Percentiles rank a stretch among this genome's conserved stretches.
Evolutionary conservation across 1,140 invertebrate species (phyloP).

Genomic region (Drosophila kanapiae): DNA sequence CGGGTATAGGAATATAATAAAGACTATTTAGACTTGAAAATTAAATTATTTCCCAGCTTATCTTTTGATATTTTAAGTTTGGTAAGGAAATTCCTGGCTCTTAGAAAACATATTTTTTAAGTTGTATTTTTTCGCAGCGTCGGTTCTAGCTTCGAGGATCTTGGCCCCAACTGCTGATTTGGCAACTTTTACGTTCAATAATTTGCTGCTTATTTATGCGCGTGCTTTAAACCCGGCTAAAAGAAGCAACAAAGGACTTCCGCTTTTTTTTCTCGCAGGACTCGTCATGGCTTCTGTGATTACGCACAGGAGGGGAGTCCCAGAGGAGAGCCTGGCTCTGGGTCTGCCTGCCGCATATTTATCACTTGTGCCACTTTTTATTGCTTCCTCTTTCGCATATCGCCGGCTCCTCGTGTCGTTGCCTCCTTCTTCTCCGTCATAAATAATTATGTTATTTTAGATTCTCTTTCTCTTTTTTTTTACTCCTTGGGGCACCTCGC

Average conservation of each 20-base stretch:
- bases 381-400: conserved; percentile 61
- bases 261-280: conserved; percentile 30
- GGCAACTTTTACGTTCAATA: conserved; percentile 73
- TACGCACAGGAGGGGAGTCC: conserved; percentile 17
- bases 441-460: conserved; percentile 83
- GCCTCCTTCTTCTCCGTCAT: conserved; percentile 41
- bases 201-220: conserved; percentile 74
- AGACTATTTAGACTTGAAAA: neutral
- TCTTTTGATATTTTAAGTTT: too few relatives aligned
- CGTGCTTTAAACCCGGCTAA: conserved; percentile 39
- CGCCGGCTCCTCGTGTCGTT: conserved; percentile 20
- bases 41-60: neutral
- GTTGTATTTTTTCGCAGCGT: neutral
- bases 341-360: conserved; percentile 39
- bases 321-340: neutral
- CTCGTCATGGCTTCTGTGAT: conserved; percentile 35
- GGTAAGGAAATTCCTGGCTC: neutral
- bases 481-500: conserved; percentile 4
- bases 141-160: neutral
- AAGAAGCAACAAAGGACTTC: conserved; percentile 66
- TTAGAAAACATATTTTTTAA: neutral
- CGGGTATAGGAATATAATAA: neutral
- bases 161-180: conserved; percentile 59
- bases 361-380: conserved; percentile 59
- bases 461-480: conserved; percentile 27